A percentile compares a stretch with the other conserved stretches of the same genome.
Evolutionary conservation across 2,797 vertebrate species (phyloP).

Genomic region (Anguilla obscura): DNA sequence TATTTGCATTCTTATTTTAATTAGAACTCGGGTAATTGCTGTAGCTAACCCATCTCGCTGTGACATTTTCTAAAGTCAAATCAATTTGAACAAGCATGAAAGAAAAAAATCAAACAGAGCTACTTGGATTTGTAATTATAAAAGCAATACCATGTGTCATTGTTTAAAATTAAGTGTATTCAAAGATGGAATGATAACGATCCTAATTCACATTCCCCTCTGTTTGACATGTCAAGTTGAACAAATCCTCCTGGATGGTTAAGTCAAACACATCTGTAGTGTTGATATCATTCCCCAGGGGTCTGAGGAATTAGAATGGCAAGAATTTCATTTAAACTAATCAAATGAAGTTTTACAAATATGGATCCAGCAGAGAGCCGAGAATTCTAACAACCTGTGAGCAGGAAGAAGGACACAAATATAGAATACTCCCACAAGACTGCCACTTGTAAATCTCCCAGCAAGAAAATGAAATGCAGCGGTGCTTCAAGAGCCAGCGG

Average conservation of each 20-base stretch:
- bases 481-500: neutral
- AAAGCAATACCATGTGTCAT: constrained; percentile 58
- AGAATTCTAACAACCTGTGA: constrained; percentile 9
- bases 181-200: constrained; percentile 30
- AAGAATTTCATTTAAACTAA: constrained; percentile 28
- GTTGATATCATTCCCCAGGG: constrained; percentile 16
- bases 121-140: constrained; percentile 71
- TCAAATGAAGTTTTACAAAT: neutral
- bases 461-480: constrained; percentile 1
- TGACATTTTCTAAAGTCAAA: constrained; percentile 72
- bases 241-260: neutral
- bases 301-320: constrained; percentile 16
- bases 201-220: constrained; percentile 6
- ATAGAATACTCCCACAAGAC: neutral
- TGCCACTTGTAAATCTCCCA: neutral
- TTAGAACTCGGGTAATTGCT: constrained; percentile 71
- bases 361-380: neutral
- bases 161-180: constrained; percentile 52
- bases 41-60: constrained; percentile 68
- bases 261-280: neutral
- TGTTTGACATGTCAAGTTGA: constrained; percentile 22
- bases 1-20: constrained; percentile 74
- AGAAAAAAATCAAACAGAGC: constrained; percentile 56
- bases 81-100: constrained; percentile 70
- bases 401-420: neutral